phyloP scores from a whole-genome alignment of 2,888 invertebrate genomes.

The Drosophila kokeensis region DNA sequence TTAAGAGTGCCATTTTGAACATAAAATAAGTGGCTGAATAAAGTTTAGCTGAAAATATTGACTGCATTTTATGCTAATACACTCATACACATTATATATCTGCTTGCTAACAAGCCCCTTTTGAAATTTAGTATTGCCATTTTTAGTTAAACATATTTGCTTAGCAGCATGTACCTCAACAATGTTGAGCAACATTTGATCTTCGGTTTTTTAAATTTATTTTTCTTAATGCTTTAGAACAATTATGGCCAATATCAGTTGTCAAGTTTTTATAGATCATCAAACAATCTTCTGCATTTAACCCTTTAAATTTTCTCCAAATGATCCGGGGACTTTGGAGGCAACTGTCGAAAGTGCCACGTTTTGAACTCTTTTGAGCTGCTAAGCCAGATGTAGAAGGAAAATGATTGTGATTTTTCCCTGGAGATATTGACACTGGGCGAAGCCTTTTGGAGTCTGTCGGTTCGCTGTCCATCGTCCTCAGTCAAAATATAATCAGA shows the following conservation, averaged over 20 bases:
- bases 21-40: background rate
- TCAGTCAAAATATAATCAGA: background rate
- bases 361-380: background rate
- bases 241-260: background rate
- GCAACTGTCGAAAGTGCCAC: background rate
- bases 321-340: too few relatives aligned
- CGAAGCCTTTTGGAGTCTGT: too few relatives aligned
- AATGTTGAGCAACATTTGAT: slow-evolving; percentile 11
- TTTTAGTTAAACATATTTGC: slow-evolving; percentile 1
- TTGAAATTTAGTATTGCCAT: background rate
- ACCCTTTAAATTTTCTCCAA: too few relatives aligned
- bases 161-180: slow-evolving; percentile 19
- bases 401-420: background rate
- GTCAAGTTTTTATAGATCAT: too few relatives aligned
- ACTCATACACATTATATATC: background rate
- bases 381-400: background rate
- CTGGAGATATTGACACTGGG: background rate
- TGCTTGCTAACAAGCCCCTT: too few relatives aligned
- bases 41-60: background rate
- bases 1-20: background rate
- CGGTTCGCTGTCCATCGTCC: too few relatives aligned
- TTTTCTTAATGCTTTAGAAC: background rate
- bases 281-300: too few relatives aligned
- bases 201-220: background rate
- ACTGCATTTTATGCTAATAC: background rate